A percentile compares a stretch with the other conserved stretches of the same genome.
Conservation (phyloP, 2,888 invertebrate genomes). For the Magallana nippona region DNA sequence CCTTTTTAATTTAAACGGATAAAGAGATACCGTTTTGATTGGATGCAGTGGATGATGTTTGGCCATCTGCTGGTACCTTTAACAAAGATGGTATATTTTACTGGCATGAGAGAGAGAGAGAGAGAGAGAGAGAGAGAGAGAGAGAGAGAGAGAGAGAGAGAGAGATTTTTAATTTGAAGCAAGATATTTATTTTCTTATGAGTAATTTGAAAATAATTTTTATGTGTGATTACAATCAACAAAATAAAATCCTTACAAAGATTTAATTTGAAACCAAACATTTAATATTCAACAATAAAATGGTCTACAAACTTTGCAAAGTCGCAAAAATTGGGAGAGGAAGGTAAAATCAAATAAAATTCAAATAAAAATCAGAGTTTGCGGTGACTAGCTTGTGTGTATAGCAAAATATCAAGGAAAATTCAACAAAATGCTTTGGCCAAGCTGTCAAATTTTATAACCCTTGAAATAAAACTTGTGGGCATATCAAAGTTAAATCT, state of each 20-base stretch:
- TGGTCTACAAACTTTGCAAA: constrained; percentile 17
- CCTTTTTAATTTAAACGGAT: not conserved
- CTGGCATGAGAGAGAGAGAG: not conserved
- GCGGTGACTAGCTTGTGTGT: constrained; percentile 7
- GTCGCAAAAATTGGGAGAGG: constrained; percentile 8
- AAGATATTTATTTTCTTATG: constrained; percentile 13
- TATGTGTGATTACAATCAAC: not conserved
- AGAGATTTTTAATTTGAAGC: not conserved
- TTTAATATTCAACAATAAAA: constrained; percentile 26
- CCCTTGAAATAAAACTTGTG: constrained; percentile 19
- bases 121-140: constrained; percentile 23
- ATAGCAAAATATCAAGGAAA: not conserved
- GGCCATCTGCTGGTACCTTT: not conserved
- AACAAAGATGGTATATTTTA: not conserved
- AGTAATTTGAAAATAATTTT: constrained; percentile 6
- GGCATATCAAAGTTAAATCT: constrained; percentile 26
- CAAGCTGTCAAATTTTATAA: not conserved
- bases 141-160: constrained; percentile 22
- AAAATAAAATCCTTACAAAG: constrained; percentile 23
- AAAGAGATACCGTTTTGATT: not conserved
- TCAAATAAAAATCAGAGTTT: constrained; percentile 3
- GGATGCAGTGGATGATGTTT: not conserved
- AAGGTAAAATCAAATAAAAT: not conserved
- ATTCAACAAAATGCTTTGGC: not conserved
- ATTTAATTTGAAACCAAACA: constrained; percentile 1